Conservation (phyloP, 2,888 invertebrate genomes). For the Herminia tarsipennalis region DNA sequence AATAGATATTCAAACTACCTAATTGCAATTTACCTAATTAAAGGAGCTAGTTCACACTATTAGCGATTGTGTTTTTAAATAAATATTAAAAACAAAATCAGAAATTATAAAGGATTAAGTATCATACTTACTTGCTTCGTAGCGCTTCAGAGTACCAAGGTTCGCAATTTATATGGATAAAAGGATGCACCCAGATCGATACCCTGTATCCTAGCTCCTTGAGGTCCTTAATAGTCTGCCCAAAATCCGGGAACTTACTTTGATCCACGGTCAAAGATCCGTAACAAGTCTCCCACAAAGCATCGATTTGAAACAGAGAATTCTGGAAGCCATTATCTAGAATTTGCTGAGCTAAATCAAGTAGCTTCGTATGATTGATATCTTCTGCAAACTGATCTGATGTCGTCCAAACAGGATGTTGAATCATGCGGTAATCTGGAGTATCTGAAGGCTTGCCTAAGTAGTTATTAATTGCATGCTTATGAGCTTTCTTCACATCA, state of each 20-base stretch:
- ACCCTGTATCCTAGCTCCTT: conserved; percentile 89
- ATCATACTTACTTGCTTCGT: conserved; percentile 76
- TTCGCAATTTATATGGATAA: conserved; percentile 90
- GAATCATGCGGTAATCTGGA: conserved; percentile 89
- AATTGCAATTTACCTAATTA: no score
- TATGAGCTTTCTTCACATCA: conserved; percentile 87
- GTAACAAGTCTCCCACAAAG: conserved; percentile 94
- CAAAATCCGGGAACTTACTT: conserved; percentile 89
- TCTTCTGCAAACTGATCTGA: conserved; percentile 90
- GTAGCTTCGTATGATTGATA: conserved; percentile 87
- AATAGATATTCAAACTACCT: no score
- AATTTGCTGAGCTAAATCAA: conserved; percentile 89
- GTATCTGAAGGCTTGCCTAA: conserved; percentile 87
- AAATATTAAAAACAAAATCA: no score
- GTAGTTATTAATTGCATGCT: conserved; percentile 86
- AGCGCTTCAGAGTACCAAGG: conserved; percentile 85
- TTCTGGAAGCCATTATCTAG: conserved; percentile 86
- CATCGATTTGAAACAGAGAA: conserved; percentile 94
- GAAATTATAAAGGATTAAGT: no score
- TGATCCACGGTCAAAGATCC: conserved; percentile 91
- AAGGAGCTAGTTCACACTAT: no score
- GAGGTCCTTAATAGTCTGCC: conserved; percentile 84
- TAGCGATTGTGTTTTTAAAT: no score
- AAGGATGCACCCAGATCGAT: conserved; percentile 95
- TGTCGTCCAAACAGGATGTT: conserved; percentile 95